phyloP scores from a whole-genome alignment of 2,797 vertebrate genomes.

The Betta splendens region DNA sequence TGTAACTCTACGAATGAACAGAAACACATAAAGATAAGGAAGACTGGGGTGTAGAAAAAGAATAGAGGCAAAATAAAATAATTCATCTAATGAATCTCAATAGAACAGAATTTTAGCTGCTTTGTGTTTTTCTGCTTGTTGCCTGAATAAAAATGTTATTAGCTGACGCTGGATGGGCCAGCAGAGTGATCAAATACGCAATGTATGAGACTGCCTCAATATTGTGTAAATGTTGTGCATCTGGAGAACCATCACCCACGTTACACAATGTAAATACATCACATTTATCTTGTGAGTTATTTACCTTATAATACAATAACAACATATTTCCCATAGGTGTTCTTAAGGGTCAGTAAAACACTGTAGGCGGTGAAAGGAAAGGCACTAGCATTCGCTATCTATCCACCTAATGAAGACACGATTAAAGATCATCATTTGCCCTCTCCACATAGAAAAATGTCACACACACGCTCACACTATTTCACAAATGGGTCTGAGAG shows the following conservation, averaged over 20 bases:
- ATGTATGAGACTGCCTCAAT: neutral
- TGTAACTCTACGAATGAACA: conserved; percentile 4
- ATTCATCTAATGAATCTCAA: no score
- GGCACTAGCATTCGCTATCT: conserved; percentile 3
- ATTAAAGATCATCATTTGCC: conserved; percentile 27
- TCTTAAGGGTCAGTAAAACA: neutral
- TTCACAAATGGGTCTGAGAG: conserved; percentile 1
- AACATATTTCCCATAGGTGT: conserved; percentile 11
- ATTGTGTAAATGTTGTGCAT: neutral
- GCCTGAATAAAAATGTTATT: conserved; percentile 4
- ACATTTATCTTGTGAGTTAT: conserved; percentile 21
- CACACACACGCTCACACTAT: conserved; percentile 4
- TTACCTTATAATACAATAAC: conserved; percentile 14
- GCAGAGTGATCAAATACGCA: conserved; percentile 1
- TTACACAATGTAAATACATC: neutral
- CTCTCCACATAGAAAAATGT: conserved; percentile 2
- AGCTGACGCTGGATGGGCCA: neutral
- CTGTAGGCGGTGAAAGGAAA: neutral
- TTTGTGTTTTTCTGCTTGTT: conserved; percentile 6
- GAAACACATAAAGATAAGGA: neutral
- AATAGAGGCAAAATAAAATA: neutral
- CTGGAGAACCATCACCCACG: neutral
- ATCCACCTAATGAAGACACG: conserved; percentile 6
- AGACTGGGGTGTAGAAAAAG: neutral
- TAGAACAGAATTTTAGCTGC: neutral